These are phyloP conservation scores for Notothenia rossii DNA, from an alignment of 2,113 vertebrate genomes.

Conservation along the genomic window DNA sequence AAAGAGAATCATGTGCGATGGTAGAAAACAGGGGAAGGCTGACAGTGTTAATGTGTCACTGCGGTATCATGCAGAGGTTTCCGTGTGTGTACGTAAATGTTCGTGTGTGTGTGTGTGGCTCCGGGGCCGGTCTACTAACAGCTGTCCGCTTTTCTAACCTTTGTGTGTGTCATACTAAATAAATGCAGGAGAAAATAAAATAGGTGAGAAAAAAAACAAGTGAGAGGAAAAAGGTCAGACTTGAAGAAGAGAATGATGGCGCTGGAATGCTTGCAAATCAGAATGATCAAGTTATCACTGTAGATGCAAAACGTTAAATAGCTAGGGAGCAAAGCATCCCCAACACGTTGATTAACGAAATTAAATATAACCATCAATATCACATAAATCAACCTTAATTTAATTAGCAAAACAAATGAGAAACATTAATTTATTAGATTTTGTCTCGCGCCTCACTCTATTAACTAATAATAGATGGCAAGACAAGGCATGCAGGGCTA, in stretches of 20 bases:
- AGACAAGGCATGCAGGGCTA: neutral
- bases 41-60: conserved; percentile 63
- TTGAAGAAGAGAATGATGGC: conserved; percentile 23
- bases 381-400: conserved; percentile 16
- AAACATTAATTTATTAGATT: neutral
- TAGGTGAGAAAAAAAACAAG: neutral
- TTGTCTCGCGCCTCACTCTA: neutral
- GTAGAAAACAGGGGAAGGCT: conserved; percentile 46
- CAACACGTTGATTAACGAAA: neutral
- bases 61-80: conserved; percentile 46
- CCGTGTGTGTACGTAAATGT: conserved; percentile 6
- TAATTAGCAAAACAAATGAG: neutral
- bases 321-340: neutral
- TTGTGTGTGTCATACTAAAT: conserved; percentile 71
- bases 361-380: conserved; percentile 5
- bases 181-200: conserved; percentile 47
- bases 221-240: conserved; percentile 49
- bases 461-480: neutral
- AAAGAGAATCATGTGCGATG: conserved; percentile 65
- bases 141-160: conserved; percentile 65
- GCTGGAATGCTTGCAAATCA: conserved; percentile 2
- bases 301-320: neutral
- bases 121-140: conserved; percentile 45
- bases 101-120: conserved; percentile 13
- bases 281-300: neutral